Base-by-base conservation (phyloP, 2,888 invertebrate genomes). In the Brenthis daphne region DNA sequence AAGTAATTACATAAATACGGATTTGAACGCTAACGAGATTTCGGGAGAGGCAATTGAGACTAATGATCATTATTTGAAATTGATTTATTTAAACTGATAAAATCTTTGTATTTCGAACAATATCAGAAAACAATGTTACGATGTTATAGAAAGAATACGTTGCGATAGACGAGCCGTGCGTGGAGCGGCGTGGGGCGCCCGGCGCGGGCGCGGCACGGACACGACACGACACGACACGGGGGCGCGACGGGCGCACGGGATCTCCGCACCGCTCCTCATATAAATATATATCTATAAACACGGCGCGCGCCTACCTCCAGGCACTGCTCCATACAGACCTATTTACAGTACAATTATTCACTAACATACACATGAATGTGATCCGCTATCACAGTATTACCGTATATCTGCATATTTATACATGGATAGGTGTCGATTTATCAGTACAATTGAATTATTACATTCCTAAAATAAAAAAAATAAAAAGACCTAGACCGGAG, bases 341-440 rank as follows among this genome's bases (percentile, higher is more conserved):
- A 67, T 68, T 63, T 75, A 71, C 74, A 69, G 58, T 69, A 64
- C 55, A 80, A 78, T 85, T 81, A 83, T 78, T 75, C 70, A 68
- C 77, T 80, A 80, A 77, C 75, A 79, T 79, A 83, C 76, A 81
- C 74, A 79, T 84, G 84, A 86, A 84, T 83, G 83, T 85, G 85
- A 88, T 88, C 85, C 84, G 84, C 85, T 90, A 90, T 90, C 90
- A 90, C 90, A 90, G 89, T 88, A 88, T 73, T 79, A 86, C 84
- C 82, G 83, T 86, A 85, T 82, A 80, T 82, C 82, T 82, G 79
- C 29, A 82, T 79, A 80, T 66, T 20, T 63, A 73, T 53, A 73
- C 73, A 73, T 73, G 69, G 71, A 71, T 70, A 67, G 64, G 58
- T 70, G 69, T 70, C 51, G 65, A 66, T 72, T 71, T 66, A 70